Percentiles rank a stretch among this genome's conserved stretches.
Evolutionary conservation across 2,888 invertebrate species (phyloP).

Genomic region (Galerucella calmariensis): DNA sequence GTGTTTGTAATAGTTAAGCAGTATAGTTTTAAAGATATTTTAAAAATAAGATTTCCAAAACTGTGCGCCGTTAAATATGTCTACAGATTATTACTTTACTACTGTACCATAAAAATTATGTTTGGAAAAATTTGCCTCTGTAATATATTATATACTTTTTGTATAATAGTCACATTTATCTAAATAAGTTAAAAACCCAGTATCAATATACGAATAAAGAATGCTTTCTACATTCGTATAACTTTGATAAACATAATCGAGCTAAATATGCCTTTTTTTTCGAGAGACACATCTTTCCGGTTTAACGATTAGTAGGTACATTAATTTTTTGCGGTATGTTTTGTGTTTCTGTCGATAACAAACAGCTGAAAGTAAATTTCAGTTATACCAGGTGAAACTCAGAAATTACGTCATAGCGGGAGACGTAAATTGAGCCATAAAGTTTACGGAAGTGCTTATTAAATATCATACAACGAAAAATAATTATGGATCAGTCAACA

Average conservation of each 20-base stretch:
- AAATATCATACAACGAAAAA: not conserved
- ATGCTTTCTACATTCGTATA: not conserved
- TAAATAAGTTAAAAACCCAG: conserved; percentile 15
- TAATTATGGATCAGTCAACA: conserved; percentile 4
- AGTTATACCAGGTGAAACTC: conserved; percentile 3
- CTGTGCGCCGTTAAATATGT: too few species aligned
- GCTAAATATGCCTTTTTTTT: not conserved
- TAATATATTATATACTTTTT: not conserved
- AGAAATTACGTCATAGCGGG: not conserved
- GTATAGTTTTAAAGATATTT: too few species aligned
- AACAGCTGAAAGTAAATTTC: conserved; percentile 1
- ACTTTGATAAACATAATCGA: not conserved
- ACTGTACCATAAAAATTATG: too few species aligned
- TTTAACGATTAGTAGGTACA: not conserved
- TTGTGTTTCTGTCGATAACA: not conserved
- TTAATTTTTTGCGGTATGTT: not conserved
- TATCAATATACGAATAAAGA: not conserved
- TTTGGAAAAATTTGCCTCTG: not conserved
- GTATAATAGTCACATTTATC: not conserved
- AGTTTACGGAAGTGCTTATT: not conserved
- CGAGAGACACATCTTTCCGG: not conserved
- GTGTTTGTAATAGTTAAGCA: too few species aligned
- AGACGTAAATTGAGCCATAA: not conserved
- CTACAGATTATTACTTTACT: too few species aligned
- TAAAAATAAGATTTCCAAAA: too few species aligned